Conservation (phyloP, 2,888 invertebrate genomes). For the Epistrophe eligans region DNA sequence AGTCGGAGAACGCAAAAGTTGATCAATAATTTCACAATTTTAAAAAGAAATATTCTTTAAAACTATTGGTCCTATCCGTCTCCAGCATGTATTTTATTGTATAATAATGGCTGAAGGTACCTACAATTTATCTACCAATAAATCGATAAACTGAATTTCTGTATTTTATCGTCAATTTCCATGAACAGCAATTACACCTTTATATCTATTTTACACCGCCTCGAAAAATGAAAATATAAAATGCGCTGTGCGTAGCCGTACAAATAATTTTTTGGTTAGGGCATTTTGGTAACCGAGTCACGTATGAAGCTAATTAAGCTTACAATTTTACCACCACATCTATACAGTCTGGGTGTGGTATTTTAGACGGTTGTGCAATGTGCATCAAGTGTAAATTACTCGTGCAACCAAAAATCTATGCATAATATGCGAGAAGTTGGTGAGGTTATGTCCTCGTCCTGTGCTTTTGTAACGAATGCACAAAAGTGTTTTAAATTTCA, state of each 20-base stretch:
- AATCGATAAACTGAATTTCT: not conserved
- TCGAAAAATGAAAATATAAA: not conserved
- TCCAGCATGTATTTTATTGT: no score
- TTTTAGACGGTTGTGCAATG: slow-evolving; percentile 14
- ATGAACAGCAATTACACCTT: not conserved
- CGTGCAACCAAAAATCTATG: not conserved
- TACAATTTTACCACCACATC: slow-evolving; percentile 48
- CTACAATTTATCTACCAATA: no score
- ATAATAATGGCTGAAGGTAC: no score
- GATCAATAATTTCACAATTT: no score
- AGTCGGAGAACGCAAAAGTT: no score
- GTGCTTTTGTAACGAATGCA: not conserved
- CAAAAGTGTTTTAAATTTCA: slow-evolving; percentile 14
- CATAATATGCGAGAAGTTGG: not conserved
- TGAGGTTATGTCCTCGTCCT: not conserved
- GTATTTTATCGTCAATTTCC: not conserved
- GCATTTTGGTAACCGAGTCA: slow-evolving; percentile 60
- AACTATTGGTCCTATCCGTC: no score
- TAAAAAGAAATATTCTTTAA: no score
- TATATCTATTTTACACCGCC: not conserved
- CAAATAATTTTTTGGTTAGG: slow-evolving; percentile 17
- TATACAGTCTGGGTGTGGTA: slow-evolving; percentile 18
- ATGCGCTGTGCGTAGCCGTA: not conserved
- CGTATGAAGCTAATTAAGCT: slow-evolving; percentile 68
- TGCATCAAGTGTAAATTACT: not conserved